Base-by-base conservation (phyloP, 2,113 vertebrate species). In the Hepsetus odoe region DNA sequence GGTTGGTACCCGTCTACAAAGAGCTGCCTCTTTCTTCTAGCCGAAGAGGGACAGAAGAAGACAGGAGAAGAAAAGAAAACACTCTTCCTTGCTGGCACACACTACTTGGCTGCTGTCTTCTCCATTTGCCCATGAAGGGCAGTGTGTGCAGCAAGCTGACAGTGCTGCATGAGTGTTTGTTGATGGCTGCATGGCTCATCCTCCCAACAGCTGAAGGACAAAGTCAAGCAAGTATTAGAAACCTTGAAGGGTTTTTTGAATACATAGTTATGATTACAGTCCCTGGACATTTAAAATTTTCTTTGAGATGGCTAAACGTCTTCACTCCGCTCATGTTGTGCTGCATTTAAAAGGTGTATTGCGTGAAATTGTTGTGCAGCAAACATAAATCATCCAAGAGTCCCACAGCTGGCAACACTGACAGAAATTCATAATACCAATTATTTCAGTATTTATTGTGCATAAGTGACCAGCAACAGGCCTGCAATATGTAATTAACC, bases 1-100 rank as follows among this genome's bases (percentile, higher is more conserved):
- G 75, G 88, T 91, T 40, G 88, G 83, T 3, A 89, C 82, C 53
- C 86, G 84, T 20, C 81, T 92, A 73, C 87, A 92, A 74, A 91
- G 89, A 68, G 86, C 83, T 7, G 67, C 83, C 16, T 59, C 88
- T 10, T 89, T 86, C 66, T 83, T 86, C 40, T 91, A 87, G 67
- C 10, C 42, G 3, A 1, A 44, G 42, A 18, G 22, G 10, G 59
- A 24, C 42, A 28, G 74, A 10, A 18, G 28, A 67, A 13, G 46
- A 49, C 46, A n/a, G 24, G 46, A 80, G 11, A 56, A 7, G 44
- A 11, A 51, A 51, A 32, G 51, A 53, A 33, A 44, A 67, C 35
- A 58, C 51, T 40, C 46, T 18, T 44, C 28, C 5, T 16, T 42
- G 30, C 22, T 56, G 33, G 46, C 6, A 9, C n/a, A 30, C 5